These are phyloP conservation scores for Chaenogobius annularis DNA, from an alignment of 2,113 vertebrate species.

Conservation along the genomic window DNA sequence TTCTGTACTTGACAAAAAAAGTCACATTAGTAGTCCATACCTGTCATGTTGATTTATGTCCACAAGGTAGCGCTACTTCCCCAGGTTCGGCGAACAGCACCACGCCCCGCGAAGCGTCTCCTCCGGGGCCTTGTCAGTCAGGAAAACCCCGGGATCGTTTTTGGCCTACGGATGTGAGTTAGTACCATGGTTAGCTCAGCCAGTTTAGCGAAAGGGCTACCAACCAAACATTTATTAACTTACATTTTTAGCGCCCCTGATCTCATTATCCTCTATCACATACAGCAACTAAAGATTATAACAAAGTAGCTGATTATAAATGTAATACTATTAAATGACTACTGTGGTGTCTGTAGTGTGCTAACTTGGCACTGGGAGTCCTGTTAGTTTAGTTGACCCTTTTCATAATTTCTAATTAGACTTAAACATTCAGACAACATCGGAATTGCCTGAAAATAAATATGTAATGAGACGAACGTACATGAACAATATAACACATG, in stretches of 20 bases:
- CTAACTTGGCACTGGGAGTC: background rate
- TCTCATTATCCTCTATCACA: background rate
- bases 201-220: background rate
- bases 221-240: background rate
- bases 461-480: background rate
- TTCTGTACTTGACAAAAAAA: too few relatives aligned
- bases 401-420: background rate
- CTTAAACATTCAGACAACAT: background rate
- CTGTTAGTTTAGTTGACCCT: background rate
- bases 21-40: slow-evolving; percentile 39
- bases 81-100: slow-evolving; percentile 28
- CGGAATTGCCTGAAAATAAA: background rate
- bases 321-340: background rate
- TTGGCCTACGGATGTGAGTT: slow-evolving; percentile 63
- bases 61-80: slow-evolving; percentile 62
- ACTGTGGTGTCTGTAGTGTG: background rate
- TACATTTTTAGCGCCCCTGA: background rate
- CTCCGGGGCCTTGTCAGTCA: slow-evolving; percentile 49
- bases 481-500: background rate
- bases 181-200: slow-evolving; percentile 22
- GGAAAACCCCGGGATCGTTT: slow-evolving; percentile 70
- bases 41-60: slow-evolving; percentile 68
- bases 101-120: slow-evolving; percentile 12
- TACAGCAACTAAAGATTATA: background rate
- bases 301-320: background rate